Conservation (phyloP, 2,113 vertebrate species). For the Sialia sialis region DNA sequence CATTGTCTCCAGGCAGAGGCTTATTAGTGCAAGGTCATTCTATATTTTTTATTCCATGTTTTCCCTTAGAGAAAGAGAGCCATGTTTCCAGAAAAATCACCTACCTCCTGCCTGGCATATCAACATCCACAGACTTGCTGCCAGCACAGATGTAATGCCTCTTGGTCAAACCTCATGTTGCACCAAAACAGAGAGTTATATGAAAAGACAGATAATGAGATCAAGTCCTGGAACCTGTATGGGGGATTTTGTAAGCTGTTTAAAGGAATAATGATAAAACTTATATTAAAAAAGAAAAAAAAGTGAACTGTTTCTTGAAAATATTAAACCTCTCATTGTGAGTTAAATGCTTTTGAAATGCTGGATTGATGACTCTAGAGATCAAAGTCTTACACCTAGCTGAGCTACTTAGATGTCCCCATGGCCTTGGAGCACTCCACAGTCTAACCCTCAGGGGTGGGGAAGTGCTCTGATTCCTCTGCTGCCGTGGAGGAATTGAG, state of each 20-base stretch:
- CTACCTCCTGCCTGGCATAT: slow-evolving; percentile 57
- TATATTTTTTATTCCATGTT: slow-evolving; percentile 39
- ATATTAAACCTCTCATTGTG: not conserved
- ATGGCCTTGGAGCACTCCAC: slow-evolving; percentile 16
- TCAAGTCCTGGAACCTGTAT: not conserved
- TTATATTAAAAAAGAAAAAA: not conserved
- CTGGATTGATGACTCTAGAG: slow-evolving; percentile 20
- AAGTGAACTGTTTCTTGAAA: not conserved
- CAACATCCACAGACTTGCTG: slow-evolving; percentile 60
- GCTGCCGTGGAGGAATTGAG: not conserved
- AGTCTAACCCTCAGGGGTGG: not conserved
- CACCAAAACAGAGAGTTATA: slow-evolving; percentile 39
- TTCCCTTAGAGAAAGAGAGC: slow-evolving; percentile 40
- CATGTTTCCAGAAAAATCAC: slow-evolving; percentile 39
- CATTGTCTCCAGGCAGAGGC: slow-evolving; percentile 58
- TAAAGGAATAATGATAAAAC: slow-evolving; percentile 32
- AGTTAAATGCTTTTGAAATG: slow-evolving; percentile 22
- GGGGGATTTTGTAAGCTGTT: slow-evolving; percentile 10
- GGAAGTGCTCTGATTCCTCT: not conserved
- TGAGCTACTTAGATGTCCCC: not conserved
- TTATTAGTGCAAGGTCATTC: slow-evolving; percentile 66
- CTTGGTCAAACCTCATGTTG: slow-evolving; percentile 26
- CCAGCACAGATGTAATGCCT: slow-evolving; percentile 28
- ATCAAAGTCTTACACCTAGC: slow-evolving; percentile 34
- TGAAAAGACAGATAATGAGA: slow-evolving; percentile 34